A percentile compares a stretch with the other conserved stretches of the same genome.
Conservation (phyloP, 2,888 invertebrate genomes). For the Neoscelio sp. region DNA sequence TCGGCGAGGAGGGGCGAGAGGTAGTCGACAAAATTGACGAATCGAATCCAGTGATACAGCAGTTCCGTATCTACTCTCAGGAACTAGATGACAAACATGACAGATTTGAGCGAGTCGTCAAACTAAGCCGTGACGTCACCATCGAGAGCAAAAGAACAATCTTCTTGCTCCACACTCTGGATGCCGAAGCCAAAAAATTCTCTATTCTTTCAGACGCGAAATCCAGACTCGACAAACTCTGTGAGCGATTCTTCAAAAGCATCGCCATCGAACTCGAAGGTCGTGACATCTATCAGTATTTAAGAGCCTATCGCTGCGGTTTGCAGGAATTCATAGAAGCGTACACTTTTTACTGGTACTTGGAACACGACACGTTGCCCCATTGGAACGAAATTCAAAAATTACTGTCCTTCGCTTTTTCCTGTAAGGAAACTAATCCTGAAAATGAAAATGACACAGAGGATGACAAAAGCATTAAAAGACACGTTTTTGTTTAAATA, state of each 20-base stretch:
- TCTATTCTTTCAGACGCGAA: constrained; percentile 87
- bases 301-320: constrained; percentile 87
- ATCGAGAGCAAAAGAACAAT: constrained; percentile 96
- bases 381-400: constrained; percentile 86
- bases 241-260: constrained; percentile 85
- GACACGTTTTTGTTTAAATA: constrained; percentile 77
- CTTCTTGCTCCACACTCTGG: constrained; percentile 91
- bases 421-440: constrained; percentile 36
- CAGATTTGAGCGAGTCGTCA: constrained; percentile 92
- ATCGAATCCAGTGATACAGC: constrained; percentile 84
- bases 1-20: constrained; percentile 83
- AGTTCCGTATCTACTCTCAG: constrained; percentile 87
- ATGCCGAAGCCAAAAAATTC: constrained; percentile 85
- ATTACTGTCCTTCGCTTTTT: constrained; percentile 83
- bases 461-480: constrained; percentile 74
- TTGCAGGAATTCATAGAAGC: constrained; percentile 95
- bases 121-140: constrained; percentile 92
- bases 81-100: constrained; percentile 92
- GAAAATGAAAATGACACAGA: constrained; percentile 52
- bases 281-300: constrained; percentile 88
- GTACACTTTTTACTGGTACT: constrained; percentile 89
- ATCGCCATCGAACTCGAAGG: constrained; percentile 90
- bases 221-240: constrained; percentile 87
- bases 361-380: constrained; percentile 86
- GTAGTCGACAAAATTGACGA: constrained; percentile 83